Evolutionary conservation across 2,888 invertebrate genomes (phyloP), one percentile per base, ranked within the genome.

Genomic region (Tinea trinotella): DNA sequence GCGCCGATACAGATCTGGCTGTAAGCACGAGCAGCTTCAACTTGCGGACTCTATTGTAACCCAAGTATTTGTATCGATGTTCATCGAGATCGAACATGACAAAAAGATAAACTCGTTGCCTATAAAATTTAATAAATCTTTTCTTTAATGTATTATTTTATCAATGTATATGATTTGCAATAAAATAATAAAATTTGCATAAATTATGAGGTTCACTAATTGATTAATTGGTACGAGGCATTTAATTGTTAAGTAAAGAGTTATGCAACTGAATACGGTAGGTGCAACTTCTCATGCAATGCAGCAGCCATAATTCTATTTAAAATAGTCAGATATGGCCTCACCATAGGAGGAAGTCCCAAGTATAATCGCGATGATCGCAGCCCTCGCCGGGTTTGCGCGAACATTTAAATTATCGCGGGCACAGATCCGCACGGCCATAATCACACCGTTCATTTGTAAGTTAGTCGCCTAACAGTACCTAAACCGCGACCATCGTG

Each of bases 371-470:
- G 70, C 71, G 67, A 71, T 67, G 70, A 80, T 80, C 81, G 70
- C 67, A 61, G 61, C 61, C 61, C 50, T 22, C 22, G 22, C 55
- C 66, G 67, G 64, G 69, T 70, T 71, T 74, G 78, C 74, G 78
- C 74, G 77, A 82, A 81, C 81, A 83, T 83, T 83, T 77, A 82
- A 82, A 83, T 81, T 81, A 84, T 84, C 83, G 68, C 72, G 68
- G 65, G 74, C 74, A 72, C 72, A 82, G 80, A 84, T 84, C 83
- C 81, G 72, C 72, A 44, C 30, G 71, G 69, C 76, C 74, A 78
- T 81, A 82, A 83, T 83, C 81, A 80, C 77, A 79, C 77, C 74
- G 77, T 79, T 80, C 80, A 83, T 81, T 82, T 82, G 82, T 83
- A 79, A 83, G 69, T 72, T 70, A 56, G 50, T 56, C 48, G 53